phyloP scores from a whole-genome alignment of 1,140 invertebrate species.

The Bombus consobrinus region DNA sequence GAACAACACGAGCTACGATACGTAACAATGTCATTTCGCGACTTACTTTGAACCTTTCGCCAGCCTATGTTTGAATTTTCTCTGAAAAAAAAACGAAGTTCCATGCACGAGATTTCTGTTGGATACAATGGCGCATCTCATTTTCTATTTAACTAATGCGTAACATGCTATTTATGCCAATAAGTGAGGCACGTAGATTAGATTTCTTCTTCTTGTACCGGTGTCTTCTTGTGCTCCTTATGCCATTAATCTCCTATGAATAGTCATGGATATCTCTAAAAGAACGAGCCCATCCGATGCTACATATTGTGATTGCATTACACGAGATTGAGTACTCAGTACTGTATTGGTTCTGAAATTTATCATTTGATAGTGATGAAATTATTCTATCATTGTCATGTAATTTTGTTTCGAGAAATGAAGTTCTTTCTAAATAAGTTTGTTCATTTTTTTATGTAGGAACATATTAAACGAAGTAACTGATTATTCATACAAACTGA shows the following conservation, averaged over 20 bases:
- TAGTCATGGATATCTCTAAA: slow-evolving; percentile 17
- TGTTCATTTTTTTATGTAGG: not conserved
- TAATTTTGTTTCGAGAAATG: not conserved
- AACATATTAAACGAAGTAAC: not conserved
- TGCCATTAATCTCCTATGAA: slow-evolving; percentile 5
- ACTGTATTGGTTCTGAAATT: slow-evolving; percentile 9
- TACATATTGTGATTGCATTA: slow-evolving; percentile 1
- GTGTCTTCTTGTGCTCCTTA: slow-evolving; percentile 36
- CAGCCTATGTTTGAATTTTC: slow-evolving; percentile 85
- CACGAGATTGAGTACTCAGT: not conserved
- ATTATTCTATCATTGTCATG: not conserved
- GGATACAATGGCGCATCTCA: not conserved
- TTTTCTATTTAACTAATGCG: slow-evolving; percentile 17
- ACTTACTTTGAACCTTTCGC: slow-evolving; percentile 91
- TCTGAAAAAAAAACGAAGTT: not conserved
- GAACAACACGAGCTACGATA: slow-evolving; percentile 89
- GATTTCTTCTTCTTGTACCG: slow-evolving; percentile 37
- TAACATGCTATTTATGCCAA: slow-evolving; percentile 21
- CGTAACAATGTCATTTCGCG: slow-evolving; percentile 90
- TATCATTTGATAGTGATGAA: not conserved
- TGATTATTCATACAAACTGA: too few species aligned
- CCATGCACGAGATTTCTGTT: slow-evolving; percentile 15
- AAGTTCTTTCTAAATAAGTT: not conserved
- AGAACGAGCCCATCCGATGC: slow-evolving; percentile 6
- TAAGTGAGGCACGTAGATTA: slow-evolving; percentile 46